Percentiles rank a stretch among this genome's conserved stretches.
These are phyloP conservation scores for Leptodactylus fallax DNA, from an alignment of 2,797 vertebrate genomes.

Conservation along the genomic window DNA sequence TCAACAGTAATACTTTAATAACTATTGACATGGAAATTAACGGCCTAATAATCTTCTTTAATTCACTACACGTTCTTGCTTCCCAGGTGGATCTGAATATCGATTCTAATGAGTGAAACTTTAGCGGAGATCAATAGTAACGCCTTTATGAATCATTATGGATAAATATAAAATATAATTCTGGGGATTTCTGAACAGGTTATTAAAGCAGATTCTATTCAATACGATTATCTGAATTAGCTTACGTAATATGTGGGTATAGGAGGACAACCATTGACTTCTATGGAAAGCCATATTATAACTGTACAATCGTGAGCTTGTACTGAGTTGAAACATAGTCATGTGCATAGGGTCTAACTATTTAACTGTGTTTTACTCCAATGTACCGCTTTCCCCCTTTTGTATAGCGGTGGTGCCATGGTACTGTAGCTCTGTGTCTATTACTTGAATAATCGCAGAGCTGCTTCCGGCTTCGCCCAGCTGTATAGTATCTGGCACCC, in stretches of 20 bases:
- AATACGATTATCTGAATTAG: not conserved
- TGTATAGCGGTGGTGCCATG: too few relatives aligned
- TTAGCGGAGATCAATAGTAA: not conserved
- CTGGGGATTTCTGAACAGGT: not conserved
- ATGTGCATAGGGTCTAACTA: not conserved
- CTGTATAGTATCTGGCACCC: too few relatives aligned
- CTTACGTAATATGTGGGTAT: not conserved
- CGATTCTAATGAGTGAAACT: constrained; percentile 14
- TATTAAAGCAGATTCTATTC: not conserved
- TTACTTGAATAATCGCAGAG: too few relatives aligned
- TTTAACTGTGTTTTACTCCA: too few relatives aligned
- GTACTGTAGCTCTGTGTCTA: too few relatives aligned
- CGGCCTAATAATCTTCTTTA: constrained; percentile 25
- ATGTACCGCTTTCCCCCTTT: too few relatives aligned
- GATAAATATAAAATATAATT: constrained; percentile 5
- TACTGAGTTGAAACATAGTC: too few relatives aligned
- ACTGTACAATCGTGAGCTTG: not conserved
- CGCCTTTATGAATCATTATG: not conserved
- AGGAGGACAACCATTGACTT: not conserved
- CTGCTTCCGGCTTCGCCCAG: too few relatives aligned
- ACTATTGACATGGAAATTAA: constrained; percentile 1
- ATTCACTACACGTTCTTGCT: not conserved
- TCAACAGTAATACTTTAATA: constrained; percentile 32
- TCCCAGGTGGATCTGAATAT: constrained; percentile 9
- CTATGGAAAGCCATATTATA: too few relatives aligned